phyloP scores from a whole-genome alignment of 2,113 vertebrate genomes.

The Pluvialis apricaria region DNA sequence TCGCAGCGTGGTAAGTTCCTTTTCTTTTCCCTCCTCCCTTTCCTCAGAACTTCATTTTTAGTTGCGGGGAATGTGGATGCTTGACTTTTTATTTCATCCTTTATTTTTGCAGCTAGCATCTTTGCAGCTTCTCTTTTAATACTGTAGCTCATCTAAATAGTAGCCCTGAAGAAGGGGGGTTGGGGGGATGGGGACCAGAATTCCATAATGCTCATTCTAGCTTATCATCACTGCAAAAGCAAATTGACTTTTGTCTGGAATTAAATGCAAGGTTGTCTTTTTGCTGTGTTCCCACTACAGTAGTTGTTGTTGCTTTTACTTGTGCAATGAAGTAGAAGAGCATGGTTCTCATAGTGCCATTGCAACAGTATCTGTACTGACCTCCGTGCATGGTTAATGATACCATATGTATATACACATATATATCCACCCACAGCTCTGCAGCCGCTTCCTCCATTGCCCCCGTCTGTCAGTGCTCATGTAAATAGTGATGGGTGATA shows the following conservation, averaged over 20 bases:
- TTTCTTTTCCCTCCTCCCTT: conserved; percentile 57
- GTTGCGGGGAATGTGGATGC: background rate
- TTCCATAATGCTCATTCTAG: background rate
- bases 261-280: background rate
- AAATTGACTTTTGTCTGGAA: background rate
- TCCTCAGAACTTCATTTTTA: conserved; percentile 47
- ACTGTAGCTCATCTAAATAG: background rate
- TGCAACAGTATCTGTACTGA: background rate
- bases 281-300: background rate
- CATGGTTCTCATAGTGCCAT: background rate
- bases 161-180: background rate
- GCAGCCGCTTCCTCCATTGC: background rate
- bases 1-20: conserved; percentile 93
- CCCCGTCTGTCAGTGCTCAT: background rate
- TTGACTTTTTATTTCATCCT: conserved; percentile 20
- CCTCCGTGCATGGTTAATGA: background rate
- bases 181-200: background rate
- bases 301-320: conserved; percentile 10
- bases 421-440: background rate
- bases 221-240: background rate
- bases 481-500: background rate
- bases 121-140: conserved; percentile 59
- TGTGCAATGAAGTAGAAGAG: background rate
- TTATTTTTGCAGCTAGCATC: conserved; percentile 42
- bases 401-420: background rate